Base-by-base conservation (phyloP, 2,888 invertebrate species). In the Trichopoda pennipes region DNA sequence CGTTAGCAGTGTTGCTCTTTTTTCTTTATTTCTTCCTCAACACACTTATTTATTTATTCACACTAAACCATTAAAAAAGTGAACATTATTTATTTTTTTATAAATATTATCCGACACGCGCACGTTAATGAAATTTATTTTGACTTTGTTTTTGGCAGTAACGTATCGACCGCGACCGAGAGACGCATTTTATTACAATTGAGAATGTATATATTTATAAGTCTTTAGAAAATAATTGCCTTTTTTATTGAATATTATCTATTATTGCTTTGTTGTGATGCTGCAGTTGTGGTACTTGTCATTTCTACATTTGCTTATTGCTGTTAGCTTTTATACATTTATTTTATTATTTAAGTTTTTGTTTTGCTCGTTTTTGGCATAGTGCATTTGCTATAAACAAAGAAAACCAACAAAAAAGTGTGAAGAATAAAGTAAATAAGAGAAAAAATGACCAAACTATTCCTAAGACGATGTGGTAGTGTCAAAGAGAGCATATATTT, bases 271-370 rank as follows among this genome's bases (percentile, higher is more conserved):
- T 68, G 35, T 47, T 76, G 44, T 60, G n/a, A 47, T 76, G 75
- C 44, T 75, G 58, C 21, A 53, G 28, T 60, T 60, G 44, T 70
- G 16, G 17, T 64, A 23, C 70, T 70, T 55, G 47, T 42, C 63
- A 32, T 64, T 49, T 63, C 16, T 53, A 19, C 12, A 19, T 64
- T 68, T 69, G 32, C 16, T 53, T 76, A 19, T 51, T 61, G 35
- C 44, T 70, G 17, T 74, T 60, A 28, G 14, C 19, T 51, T 68
- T 68, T 42, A 55, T 42, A n/a, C 35, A 47, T 53, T 14, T 23
- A 32, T n/a, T 3, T 55, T 38, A 66, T 80, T 75, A 58, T 75
- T 75, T 53, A 60, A 63, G 76, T 80, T 80, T 80, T 80, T 80
- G 70, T 76, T 80, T 80, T 80, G 80, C 60, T 80, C 72, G n/a